phyloP scores from a whole-genome alignment of 2,113 vertebrate species.

The Rana temporaria region DNA sequence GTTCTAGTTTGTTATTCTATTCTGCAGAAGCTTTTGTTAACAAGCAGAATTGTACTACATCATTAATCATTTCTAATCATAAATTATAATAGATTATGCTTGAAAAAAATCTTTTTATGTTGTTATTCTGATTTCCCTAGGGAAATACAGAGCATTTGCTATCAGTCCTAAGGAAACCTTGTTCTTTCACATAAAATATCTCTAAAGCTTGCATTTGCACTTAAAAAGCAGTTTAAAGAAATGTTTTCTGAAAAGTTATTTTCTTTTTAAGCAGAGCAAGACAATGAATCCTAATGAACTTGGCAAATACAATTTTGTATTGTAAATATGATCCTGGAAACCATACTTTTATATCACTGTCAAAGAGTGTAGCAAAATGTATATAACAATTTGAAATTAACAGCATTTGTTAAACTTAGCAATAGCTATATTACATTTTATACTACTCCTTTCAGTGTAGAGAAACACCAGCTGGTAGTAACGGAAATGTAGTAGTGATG shows the following conservation, averaged over 20 bases:
- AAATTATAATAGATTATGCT: conserved; percentile 58
- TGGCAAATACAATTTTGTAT: neutral
- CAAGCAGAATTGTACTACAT: conserved; percentile 43
- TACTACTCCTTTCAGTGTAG: neutral
- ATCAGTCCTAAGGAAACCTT: conserved; percentile 42
- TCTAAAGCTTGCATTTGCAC: conserved; percentile 35
- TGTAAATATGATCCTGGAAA: too few species aligned
- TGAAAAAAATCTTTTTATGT: conserved; percentile 55
- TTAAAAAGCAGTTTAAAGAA: conserved; percentile 53
- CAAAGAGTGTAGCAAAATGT: too few species aligned
- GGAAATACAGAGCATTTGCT: conserved; percentile 27
- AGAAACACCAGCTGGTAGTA: too few species aligned
- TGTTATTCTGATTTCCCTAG: conserved; percentile 39
- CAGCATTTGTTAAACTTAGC: neutral
- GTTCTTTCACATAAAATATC: conserved; percentile 51
- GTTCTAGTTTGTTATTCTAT: conserved; percentile 35
- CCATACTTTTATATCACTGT: too few species aligned
- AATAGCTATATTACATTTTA: neutral
- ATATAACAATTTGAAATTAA: too few species aligned
- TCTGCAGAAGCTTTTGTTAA: conserved; percentile 48
- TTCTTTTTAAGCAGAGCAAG: conserved; percentile 23
- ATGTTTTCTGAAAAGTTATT: conserved; percentile 28
- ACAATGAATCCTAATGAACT: conserved; percentile 10
- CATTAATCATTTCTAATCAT: conserved; percentile 49
- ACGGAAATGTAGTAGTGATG: too few species aligned